A percentile compares a stretch with the other conserved stretches of the same genome.
These are phyloP conservation scores for Leptestheria dahalacensis DNA, from an alignment of 1,140 invertebrate genomes.

Conservation along the genomic window DNA sequence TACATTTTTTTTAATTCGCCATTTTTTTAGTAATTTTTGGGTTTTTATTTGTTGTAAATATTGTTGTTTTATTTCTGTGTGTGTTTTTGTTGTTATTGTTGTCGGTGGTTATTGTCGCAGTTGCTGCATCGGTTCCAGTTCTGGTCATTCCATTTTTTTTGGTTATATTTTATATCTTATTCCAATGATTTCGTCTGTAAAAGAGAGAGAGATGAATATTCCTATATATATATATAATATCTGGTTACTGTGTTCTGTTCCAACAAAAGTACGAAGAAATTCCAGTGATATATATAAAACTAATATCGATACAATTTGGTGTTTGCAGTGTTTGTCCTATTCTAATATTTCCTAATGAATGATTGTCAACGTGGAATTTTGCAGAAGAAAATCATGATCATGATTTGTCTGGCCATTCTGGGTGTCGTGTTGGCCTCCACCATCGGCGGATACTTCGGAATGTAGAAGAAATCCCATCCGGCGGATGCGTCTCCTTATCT, in stretches of 20 bases:
- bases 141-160: no score
- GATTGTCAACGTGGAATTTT: conserved; percentile 39
- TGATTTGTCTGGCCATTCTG: conserved; percentile 85
- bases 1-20: not conserved
- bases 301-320: not conserved
- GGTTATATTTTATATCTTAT: no score
- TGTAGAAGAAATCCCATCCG: conserved; percentile 24
- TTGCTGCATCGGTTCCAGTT: no score
- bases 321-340: not conserved
- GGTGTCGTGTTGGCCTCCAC: conserved; percentile 63
- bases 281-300: not conserved
- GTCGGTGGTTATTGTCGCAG: no score
- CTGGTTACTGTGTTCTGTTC: not conserved
- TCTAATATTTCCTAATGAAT: no score
- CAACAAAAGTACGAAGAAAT: not conserved
- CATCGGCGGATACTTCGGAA: conserved; percentile 50
- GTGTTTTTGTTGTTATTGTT: not conserved
- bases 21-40: not conserved
- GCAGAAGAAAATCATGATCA: conserved; percentile 99
- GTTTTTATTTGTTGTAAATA: not conserved
- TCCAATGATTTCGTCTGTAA: no score
- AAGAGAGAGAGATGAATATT: no score
- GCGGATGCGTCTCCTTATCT: no score
- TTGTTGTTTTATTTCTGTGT: not conserved
- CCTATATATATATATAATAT: no score